Evolutionary conservation across 2,113 vertebrate genomes (phyloP), one percentile per base, ranked within the genome.

Genomic region (Campylorhamphus procurvoides): DNA sequence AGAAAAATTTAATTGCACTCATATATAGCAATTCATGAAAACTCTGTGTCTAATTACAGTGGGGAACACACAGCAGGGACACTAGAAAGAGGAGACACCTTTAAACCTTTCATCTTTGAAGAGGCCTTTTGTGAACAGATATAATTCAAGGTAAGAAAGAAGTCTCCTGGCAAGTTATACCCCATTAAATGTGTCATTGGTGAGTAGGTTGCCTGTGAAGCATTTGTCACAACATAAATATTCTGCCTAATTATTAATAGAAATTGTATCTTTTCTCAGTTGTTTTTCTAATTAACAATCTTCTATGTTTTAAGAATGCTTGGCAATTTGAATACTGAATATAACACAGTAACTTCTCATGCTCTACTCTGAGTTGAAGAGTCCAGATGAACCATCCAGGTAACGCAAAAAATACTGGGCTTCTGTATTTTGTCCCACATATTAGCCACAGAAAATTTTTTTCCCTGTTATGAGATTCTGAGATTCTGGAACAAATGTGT

Each of bases 161-260:
- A 87, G 49, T 7, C 5, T 82, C 27, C 75, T 85, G 73, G 90
- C 58, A 94, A 79, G 74, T 44, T 88, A 77, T 84, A 84, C 31
- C 35, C 69, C 74, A 82, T 50, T 89, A 87, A 97, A 69, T 20
- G 23, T 92, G 47, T 84, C 37, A 55, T 81, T 91, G 62, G 44
- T 85, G 71, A 76, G 39, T 50, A 66, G 35, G 31, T 29, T 96
- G 47, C 13, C 4, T 88, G 55, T 18, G 68, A 93, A 94, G 7
- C 8, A 6, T 94, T 96, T 96, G 52, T 90, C 73, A 91, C 62
- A 85, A 28, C 15, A 53, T 46, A 93, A 33, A 31, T 22, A 89
- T 86, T 95, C 82, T 90, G 52, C 50, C 84, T 95, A 78, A 93
- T 95, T 95, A 96, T 96, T 96, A 96, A 92, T 82, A 93, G 68